Percentiles rank a stretch among this genome's conserved stretches.
Evolutionary conservation across 2,113 vertebrate species (phyloP).

Genomic region (crab-eating macaque (Macaca fascicularis)): T2T-MFA8v1.1 NC_088388.1:85280501-85281000

Average conservation of each 20-base stretch:
- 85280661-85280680: neutral
- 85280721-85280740: neutral
- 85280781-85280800: conserved; percentile 24
- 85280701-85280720: conserved; percentile 11
- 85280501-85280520: conserved; percentile 29
- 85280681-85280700: conserved; percentile 5
- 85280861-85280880: conserved; percentile 16
- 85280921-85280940: conserved; percentile 32
- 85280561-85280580: too few species aligned
- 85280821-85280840: neutral
- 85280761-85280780: conserved; percentile 30
- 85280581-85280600: too few species aligned
- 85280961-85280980: conserved; percentile 12
- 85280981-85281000: neutral
- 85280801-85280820: neutral
- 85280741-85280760: conserved; percentile 31
- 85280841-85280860: conserved; percentile 1
- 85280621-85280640: too few species aligned
- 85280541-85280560: too few species aligned
- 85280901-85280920: neutral
- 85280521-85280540: neutral
- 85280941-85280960: conserved; percentile 39
- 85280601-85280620: too few species aligned
- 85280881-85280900: neutral
- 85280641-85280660: too few species aligned